These are phyloP conservation scores for Glandiceps talaboti DNA, from an alignment of 53 echinoderm and acorn worm species.

Conservation along the genomic window DNA sequence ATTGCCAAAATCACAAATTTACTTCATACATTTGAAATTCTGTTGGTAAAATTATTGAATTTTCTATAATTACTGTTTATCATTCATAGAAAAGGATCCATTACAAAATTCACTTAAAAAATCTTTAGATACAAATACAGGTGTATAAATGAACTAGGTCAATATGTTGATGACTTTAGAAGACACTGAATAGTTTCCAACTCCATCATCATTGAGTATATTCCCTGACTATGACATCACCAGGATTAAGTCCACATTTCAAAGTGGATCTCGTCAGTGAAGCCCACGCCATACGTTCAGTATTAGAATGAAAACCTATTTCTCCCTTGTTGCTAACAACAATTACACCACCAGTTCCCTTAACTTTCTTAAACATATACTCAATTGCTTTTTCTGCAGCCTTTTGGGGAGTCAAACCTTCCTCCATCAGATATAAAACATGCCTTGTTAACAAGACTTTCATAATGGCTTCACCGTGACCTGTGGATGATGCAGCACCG, in stretches of 20 bases:
- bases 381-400: conserved; percentile 58
- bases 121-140: too few relatives aligned
- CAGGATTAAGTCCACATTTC: conserved; percentile 47
- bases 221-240: conserved; percentile 18
- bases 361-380: conserved; percentile 42
- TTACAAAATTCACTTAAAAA: too few relatives aligned
- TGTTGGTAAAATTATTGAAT: too few relatives aligned
- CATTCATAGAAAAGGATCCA: too few relatives aligned
- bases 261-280: conserved; percentile 29
- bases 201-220: too few relatives aligned
- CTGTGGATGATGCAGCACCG: conserved; percentile 79
- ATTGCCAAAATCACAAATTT: too few relatives aligned
- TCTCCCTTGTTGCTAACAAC: conserved; percentile 57
- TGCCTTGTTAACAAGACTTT: conserved; percentile 42
- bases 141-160: too few relatives aligned
- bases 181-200: too few relatives aligned
- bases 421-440: conserved; percentile 43
- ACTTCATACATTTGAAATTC: too few relatives aligned
- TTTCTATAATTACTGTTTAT: too few relatives aligned
- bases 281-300: conserved; percentile 82
- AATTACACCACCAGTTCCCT: conserved; percentile 54
- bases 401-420: conserved; percentile 54
- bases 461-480: conserved; percentile 86
- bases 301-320: conserved; percentile 46
- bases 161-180: too few relatives aligned